Evolutionary conservation across 2,797 vertebrate genomes (phyloP).

Genomic region (Semaprochilodus insignis): DNA sequence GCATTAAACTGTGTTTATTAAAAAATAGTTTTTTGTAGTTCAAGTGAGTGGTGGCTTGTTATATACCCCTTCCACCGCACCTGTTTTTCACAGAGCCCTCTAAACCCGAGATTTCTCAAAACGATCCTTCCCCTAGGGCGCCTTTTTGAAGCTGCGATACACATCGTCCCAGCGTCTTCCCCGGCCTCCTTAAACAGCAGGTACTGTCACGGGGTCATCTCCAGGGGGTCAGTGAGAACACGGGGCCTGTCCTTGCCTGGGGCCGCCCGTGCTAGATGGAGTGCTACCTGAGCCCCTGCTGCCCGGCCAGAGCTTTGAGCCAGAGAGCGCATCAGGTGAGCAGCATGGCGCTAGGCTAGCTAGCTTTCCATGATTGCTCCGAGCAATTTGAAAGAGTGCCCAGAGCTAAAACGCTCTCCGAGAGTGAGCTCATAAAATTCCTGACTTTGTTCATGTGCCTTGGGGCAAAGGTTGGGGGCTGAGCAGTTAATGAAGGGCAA

Average conservation of each 20-base stretch:
- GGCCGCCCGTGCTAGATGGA: conserved; percentile 54
- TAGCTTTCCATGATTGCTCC: conserved; percentile 59
- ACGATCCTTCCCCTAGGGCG: conserved; percentile 31
- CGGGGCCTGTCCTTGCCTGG: conserved; percentile 57
- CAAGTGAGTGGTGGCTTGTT: conserved; percentile 36
- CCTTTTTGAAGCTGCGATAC: conserved; percentile 43
- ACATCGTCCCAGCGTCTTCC: conserved; percentile 41
- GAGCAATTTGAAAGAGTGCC: conserved; percentile 63
- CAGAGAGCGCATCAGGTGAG: conserved; percentile 62
- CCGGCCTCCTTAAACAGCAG: conserved; percentile 24
- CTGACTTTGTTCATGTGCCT: conserved; percentile 38
- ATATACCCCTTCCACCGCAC: conserved; percentile 33
- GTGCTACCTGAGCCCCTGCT: conserved; percentile 55
- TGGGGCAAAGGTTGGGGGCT: conserved; percentile 16
- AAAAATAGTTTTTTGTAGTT: not conserved
- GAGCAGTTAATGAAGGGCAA: conserved; percentile 28
- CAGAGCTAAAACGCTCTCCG: conserved; percentile 64
- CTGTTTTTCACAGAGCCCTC: conserved; percentile 42
- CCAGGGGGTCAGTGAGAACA: conserved; percentile 58
- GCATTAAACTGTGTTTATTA: too few relatives aligned
- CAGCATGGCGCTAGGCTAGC: conserved; percentile 58
- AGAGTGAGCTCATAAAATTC: conserved; percentile 54
- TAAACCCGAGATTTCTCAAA: conserved; percentile 46
- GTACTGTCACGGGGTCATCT: conserved; percentile 54
- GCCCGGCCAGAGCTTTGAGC: conserved; percentile 56